Base-by-base conservation (phyloP, 1,140 invertebrate genomes). In the Eumeta japonica region DNA sequence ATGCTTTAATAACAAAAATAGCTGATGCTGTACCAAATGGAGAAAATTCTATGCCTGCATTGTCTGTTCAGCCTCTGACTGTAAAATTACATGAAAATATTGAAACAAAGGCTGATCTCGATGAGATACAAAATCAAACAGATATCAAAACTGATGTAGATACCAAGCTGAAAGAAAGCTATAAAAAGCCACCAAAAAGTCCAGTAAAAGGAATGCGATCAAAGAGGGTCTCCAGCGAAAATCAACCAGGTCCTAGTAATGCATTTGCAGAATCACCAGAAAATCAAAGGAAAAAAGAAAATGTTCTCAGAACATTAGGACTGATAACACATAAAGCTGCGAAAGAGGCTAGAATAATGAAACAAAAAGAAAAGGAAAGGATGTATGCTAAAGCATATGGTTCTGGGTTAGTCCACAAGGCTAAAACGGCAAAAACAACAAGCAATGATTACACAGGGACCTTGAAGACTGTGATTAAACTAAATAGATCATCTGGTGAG, bases 381-480 rank as follows among this genome's bases (percentile, higher is more conserved):
- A 77, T 81, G 7, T 82, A 82, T 41, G 76, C 79, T 2, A 62
- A 64, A 10, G 60, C 70, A 1, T 75, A 68, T 28, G 79, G 77
- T 18, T 65, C 71, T 14, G 60, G 60, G 1, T 64, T 79, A 39
- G 51, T 55, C 33, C 68, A 71, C 15, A 82, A 82, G 38, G 74
- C 73, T 15, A 74, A 75, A 16, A 55, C 79, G 34, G 50, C 59
- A 2, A 73, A 74, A 16, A 75, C 35, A 41, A 63, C 36, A n/a
- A 76, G 29, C 32, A 78, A 40, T 41, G 80, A 51, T 35, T 88
- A 84, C 45, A 87, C 86, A 2, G 87, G 87, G 2, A 88, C 87
- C 0, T 54, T 89, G 27, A 90, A 89, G 52, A 88, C 87, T 13
- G 81, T 89, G 27, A 89, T 90, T 39, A 87, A 89, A 61, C 51